Evolutionary conservation across 1,140 invertebrate species (phyloP).

Genomic region (Drosophila miranda): DNA sequence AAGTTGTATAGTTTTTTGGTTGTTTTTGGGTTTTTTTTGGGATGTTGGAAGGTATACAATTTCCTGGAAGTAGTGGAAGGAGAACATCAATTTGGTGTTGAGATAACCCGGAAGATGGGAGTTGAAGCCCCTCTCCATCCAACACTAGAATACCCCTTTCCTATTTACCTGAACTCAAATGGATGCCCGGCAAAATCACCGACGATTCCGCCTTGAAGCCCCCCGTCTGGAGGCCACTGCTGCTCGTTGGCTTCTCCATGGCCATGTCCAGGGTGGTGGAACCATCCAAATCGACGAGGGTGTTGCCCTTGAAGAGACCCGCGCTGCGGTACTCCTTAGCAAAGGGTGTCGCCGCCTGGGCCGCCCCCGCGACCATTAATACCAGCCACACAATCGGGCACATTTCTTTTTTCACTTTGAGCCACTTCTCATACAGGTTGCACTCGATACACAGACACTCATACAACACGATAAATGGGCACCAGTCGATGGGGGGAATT

Average conservation of each 20-base stretch:
- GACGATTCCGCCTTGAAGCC: conserved; percentile 65
- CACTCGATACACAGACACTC: conserved; percentile 18
- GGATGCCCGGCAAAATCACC: conserved; percentile 62
- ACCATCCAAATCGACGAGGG: conserved; percentile 57
- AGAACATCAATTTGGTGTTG: not conserved
- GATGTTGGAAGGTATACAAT: not conserved
- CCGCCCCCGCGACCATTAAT: conserved; percentile 39
- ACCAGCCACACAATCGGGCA: conserved; percentile 37
- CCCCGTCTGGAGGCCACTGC: conserved; percentile 11
- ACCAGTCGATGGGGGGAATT: conserved; percentile 24
- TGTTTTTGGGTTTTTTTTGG: no score
- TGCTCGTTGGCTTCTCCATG: conserved; percentile 48
- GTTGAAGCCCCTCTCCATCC: no score
- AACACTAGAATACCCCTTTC: not conserved
- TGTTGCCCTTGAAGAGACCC: conserved; percentile 61
- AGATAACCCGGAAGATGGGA: not conserved
- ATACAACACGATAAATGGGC: conserved; percentile 25
- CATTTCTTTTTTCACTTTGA: conserved; percentile 49
- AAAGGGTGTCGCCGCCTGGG: conserved; percentile 59
- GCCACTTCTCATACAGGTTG: conserved; percentile 26
- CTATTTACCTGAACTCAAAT: conserved; percentile 55
- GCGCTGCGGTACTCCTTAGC: conserved; percentile 71
- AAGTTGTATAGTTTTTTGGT: conserved; percentile 1
- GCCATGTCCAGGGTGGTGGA: conserved; percentile 63
- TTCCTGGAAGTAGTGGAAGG: conserved; percentile 14